Conservation (phyloP, 2,113 vertebrate genomes). For the Capreolus pygargus region DNA sequence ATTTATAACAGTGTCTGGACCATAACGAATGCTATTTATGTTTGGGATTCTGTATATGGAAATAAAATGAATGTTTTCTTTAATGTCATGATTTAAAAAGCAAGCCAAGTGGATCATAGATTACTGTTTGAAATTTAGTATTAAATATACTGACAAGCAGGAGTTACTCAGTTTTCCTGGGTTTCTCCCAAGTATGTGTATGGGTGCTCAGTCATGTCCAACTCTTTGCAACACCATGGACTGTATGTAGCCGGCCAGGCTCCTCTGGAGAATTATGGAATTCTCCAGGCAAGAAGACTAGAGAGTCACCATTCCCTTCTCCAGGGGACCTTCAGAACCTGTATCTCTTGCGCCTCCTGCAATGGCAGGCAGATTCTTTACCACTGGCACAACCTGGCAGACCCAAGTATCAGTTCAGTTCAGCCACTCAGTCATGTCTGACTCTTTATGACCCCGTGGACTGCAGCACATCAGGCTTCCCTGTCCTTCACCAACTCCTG, state of each 20-base stretch:
- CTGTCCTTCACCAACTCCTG: not conserved
- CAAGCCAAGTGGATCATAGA: not conserved
- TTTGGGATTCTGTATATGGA: not conserved
- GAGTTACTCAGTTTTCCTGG: not conserved
- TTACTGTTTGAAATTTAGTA: slow-evolving; percentile 6
- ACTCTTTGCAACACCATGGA: not conserved
- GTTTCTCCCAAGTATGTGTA: not conserved
- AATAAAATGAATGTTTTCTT: slow-evolving; percentile 15
- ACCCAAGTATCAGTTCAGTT: not conserved
- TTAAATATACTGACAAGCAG: not conserved
- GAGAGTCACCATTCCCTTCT: not conserved
- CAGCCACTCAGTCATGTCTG: not conserved
- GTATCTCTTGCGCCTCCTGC: not conserved
- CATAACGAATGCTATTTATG: not conserved
- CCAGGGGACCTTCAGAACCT: not conserved
- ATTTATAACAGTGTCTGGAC: not conserved
- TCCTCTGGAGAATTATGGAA: not conserved
- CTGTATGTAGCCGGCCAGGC: not conserved
- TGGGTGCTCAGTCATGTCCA: not conserved
- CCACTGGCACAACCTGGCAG: not conserved
- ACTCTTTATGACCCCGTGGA: rapidly evolving
- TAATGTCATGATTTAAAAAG: not conserved
- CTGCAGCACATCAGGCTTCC: not conserved
- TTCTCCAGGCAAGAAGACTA: not conserved
- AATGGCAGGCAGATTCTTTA: not conserved